Evolutionary conservation across 2,888 invertebrate genomes (phyloP).

Genomic region (Dynastes grantii): DNA sequence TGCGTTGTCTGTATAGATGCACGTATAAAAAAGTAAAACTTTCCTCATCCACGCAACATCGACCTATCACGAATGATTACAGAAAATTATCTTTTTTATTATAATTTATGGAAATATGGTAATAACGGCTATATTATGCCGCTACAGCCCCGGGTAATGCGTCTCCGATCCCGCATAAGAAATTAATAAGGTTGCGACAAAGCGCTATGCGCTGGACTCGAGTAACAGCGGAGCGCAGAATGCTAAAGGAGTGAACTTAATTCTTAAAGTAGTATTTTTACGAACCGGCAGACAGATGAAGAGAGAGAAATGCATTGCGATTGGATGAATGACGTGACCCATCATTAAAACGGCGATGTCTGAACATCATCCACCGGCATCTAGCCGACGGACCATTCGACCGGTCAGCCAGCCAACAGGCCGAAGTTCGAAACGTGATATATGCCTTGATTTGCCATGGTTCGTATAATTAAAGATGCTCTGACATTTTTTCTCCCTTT

Average conservation of each 20-base stretch:
- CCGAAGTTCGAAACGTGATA: conserved; percentile 55
- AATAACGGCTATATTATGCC: conserved; percentile 66
- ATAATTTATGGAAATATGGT: conserved; percentile 71
- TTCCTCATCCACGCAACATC: conserved; percentile 52
- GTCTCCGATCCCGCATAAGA: conserved; percentile 50
- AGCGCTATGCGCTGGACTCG: conserved; percentile 64
- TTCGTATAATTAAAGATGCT: conserved; percentile 50
- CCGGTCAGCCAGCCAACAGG: conserved; percentile 36
- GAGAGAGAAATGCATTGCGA: conserved; percentile 60
- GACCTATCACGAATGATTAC: conserved; percentile 58
- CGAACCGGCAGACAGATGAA: conserved; percentile 60
- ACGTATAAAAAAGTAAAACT: conserved; percentile 20
- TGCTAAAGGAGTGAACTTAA: conserved; percentile 64
- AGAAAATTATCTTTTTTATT: conserved; percentile 65
- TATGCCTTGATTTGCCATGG: conserved; percentile 55
- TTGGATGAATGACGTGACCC: conserved; percentile 71
- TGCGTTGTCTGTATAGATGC: conserved; percentile 11
- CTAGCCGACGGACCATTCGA: conserved; percentile 35
- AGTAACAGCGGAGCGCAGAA: conserved; percentile 64
- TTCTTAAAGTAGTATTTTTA: conserved; percentile 64
- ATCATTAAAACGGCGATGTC: conserved; percentile 67
- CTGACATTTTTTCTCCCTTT: conserved; percentile 49
- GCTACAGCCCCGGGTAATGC: conserved; percentile 55
- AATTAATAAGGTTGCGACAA: conserved; percentile 59
- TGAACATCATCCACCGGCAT: conserved; percentile 56